Base-by-base conservation (phyloP, 2,113 vertebrate genomes). In the Chaetodon auriga region DNA sequence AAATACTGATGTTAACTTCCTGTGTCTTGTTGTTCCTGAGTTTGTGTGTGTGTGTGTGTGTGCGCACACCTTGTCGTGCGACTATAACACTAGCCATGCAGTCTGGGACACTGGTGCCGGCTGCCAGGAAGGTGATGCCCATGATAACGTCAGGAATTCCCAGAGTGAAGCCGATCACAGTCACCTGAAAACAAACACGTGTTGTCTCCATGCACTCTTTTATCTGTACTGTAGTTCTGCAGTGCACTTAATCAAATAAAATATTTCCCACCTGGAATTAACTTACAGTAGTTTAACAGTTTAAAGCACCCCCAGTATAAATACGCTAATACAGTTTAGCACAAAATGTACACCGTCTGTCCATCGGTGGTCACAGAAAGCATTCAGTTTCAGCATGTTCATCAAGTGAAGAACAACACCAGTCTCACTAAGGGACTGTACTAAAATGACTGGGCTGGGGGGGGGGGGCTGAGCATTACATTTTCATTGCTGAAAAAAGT, bases 31-130 rank as follows among this genome's bases (percentile, higher is more conserved):
- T 43, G 46, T 25, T 14, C 10, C 1, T 64, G 16, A 45, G 55
- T 65, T 4, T 38, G 4, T 41, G 38, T 41, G 38, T 41, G 74
- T 66, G 48, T 72, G 57, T 79, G 60, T 68, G 61, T 82, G 68
- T 54, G 76, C 68, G 38, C n/a, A 2, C 77, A 98, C 97, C 97
- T 96, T 98, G 97, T 86, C 97, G 96, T 75, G 97, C 97, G 23
- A 98, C 97, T 0, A 99, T 99, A 64, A 99, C 96, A 80, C 97
- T 99, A 70, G 97, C 97, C 97, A 99, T 99, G 93, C 97, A 99
- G 95, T 99, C 97, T 0, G 97, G 97, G 82, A 99, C 97, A 0
- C 97, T 98, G 92, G 97, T 98, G 85, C 97, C 97, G 5, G 97
- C 97, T 53, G 97, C 97, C 74, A 99, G 90, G 92, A 99, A 99